Evolutionary conservation across 2,113 vertebrate genomes (phyloP), one percentile per base, ranked within the genome.

Genomic region (Peromyscus maniculatus): DNA sequence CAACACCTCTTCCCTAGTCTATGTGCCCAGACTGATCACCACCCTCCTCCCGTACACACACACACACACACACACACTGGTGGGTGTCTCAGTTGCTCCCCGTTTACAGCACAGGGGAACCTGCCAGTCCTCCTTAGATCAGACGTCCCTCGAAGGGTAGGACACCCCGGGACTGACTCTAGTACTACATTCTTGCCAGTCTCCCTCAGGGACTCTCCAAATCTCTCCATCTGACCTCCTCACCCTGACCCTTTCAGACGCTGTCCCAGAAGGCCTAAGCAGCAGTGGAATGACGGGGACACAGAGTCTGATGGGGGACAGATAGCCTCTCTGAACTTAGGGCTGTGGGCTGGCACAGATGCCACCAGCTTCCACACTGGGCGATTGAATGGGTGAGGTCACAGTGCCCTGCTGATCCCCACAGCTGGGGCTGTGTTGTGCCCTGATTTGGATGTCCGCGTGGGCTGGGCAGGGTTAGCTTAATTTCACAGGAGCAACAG

Each of bases 381-480:
- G 4, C 19, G 19, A 55, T 2, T 8, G 49, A 19, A 80, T 67
- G 28, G 31, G 26, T 3, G 26, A 39, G 49, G 64, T 80, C 91
- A 49, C 3, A 4, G 19, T 26, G 9, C 46, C 12, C 52, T 1
- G 31, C 66, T 74, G 13, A 10, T 24, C 33, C 55, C 33, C 39
- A 46, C 22, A 46, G 69, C 28, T 12, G 0, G 11, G 24, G 13
- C 9, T 0, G 2, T 22, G 31, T 21, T 13, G 66, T 0, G 0
- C 52, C 82, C 78, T 16, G 31, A 2, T 28, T 26, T 28, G 67
- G 57, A 7, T 87, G 84, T 31, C 24, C 55, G 2, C 11, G 19
- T 57, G 17, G 24, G 17, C 59, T 26, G 12, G 66, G 87, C 39
- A 3, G 31, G 24, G 9, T 55, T 74, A 59, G 19, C 49, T 39